Conservation (phyloP, 1,140 invertebrate species). For the Drosophila kohkoa region DNA sequence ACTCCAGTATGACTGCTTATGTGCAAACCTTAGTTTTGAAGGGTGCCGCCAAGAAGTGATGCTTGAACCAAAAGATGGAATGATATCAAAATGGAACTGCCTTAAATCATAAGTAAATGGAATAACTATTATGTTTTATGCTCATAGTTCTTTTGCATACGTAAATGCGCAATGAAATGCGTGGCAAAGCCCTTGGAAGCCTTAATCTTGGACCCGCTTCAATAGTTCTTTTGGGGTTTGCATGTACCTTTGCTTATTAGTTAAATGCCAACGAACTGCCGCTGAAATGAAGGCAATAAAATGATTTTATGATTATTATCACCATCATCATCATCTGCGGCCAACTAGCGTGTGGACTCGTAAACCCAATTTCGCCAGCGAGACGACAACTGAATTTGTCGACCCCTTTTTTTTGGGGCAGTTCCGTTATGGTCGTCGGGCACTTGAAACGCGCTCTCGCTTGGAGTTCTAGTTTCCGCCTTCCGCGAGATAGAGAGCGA, state of each 20-base stretch:
- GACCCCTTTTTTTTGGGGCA: slow-evolving; percentile 43
- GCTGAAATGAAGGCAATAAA: slow-evolving; percentile 47
- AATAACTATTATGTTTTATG: slow-evolving; percentile 22
- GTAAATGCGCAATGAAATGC: slow-evolving; percentile 8
- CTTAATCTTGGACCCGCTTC: not conserved
- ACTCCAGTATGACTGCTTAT: no score
- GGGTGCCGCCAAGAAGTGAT: no score
- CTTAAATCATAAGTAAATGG: not conserved
- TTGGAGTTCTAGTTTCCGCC: slow-evolving; percentile 56
- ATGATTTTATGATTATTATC: slow-evolving; percentile 60
- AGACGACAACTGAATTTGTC: slow-evolving; percentile 16
- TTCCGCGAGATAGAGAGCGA: slow-evolving; percentile 7
- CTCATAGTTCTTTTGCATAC: slow-evolving; percentile 25
- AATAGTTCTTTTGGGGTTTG: slow-evolving; percentile 28
- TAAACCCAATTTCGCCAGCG: slow-evolving; percentile 55
- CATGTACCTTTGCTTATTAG: slow-evolving; percentile 45
- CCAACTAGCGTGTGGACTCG: slow-evolving; percentile 37
- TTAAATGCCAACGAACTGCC: slow-evolving; percentile 50
- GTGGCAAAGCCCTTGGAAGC: not conserved
- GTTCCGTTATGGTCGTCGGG: slow-evolving; percentile 37
- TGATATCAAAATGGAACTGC: not conserved
- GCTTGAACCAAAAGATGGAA: not conserved
- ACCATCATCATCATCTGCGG: slow-evolving; percentile 47
- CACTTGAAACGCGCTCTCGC: slow-evolving; percentile 37
- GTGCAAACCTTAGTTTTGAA: no score